These are phyloP conservation scores for Tipula helvola DNA, from an alignment of 2,888 invertebrate species.

Conservation along the genomic window DNA sequence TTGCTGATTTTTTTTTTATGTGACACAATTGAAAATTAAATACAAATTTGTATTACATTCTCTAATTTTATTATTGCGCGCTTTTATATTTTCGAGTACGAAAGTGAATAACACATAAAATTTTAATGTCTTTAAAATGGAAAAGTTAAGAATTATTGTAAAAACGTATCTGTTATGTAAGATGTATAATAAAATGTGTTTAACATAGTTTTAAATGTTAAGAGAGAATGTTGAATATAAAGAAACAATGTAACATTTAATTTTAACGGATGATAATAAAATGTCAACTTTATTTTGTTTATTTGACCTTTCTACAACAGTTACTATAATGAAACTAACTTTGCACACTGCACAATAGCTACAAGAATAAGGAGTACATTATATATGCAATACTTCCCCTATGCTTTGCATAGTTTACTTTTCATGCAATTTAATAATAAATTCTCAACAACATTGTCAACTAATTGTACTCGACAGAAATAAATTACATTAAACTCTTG, in stretches of 20 bases:
- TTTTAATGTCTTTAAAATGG: not conserved
- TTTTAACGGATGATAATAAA: not conserved
- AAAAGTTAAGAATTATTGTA: not conserved
- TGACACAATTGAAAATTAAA: not conserved
- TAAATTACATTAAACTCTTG: not conserved
- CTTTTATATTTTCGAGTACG: not conserved
- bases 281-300: too few species aligned
- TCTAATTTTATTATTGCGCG: not conserved
- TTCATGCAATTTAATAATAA: not conserved
- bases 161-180: not conserved
- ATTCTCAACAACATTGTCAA: not conserved
- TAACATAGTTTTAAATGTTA: not conserved
- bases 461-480: not conserved
- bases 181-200: not conserved
- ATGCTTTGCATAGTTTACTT: not conserved
- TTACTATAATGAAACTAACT: too few species aligned
- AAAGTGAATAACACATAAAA: not conserved
- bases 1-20: not conserved
- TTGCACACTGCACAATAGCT: too few species aligned
- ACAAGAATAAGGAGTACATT: too few species aligned
- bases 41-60: not conserved
- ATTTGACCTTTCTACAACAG: too few species aligned
- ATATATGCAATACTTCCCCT: too few species aligned
- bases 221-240: not conserved
- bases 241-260: not conserved